Conservation (phyloP, 2,888 invertebrate species). For the Drosophila anomelani region DNA sequence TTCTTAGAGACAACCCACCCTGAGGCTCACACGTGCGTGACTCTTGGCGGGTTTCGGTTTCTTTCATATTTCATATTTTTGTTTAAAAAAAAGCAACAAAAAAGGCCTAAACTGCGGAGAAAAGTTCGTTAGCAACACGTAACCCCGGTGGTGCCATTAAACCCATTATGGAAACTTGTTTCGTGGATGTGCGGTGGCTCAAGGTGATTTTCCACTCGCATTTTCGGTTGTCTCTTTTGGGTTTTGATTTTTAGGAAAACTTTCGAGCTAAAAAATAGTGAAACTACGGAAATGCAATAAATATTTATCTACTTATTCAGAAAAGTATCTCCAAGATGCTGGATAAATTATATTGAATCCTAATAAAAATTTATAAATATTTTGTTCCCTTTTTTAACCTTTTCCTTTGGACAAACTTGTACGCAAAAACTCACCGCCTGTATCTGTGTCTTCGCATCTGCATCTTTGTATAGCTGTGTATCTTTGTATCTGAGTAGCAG, state of each 20-base stretch:
- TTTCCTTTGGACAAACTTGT: conserved; percentile 2
- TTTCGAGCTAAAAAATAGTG: conserved; percentile 7
- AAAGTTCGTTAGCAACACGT: conserved; percentile 33
- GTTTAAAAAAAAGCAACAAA: neutral
- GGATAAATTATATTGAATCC: too few relatives aligned
- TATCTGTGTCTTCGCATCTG: neutral
- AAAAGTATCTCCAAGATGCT: neutral
- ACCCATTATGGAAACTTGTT: conserved; percentile 61
- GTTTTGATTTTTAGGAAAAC: conserved; percentile 11
- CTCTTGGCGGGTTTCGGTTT: conserved; percentile 7
- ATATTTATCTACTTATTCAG: neutral
- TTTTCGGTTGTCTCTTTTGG: neutral
- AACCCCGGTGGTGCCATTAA: conserved; percentile 37
- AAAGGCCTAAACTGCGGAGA: conserved; percentile 2
- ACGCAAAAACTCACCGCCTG: neutral
- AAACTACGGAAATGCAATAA: neutral
- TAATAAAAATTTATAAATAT: too few relatives aligned
- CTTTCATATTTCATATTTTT: conserved; percentile 4
- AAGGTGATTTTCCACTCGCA: conserved; percentile 21
- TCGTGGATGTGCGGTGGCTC: conserved; percentile 13
- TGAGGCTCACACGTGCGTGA: conserved; percentile 5
- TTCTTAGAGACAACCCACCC: neutral
- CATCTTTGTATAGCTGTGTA: neutral
- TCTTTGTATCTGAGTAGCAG: conserved; percentile 12
- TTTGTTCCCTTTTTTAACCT: neutral